These are phyloP conservation scores for Lucilia cuprina DNA, from an alignment of 1,140 invertebrate genomes.

Conservation along the genomic window DNA sequence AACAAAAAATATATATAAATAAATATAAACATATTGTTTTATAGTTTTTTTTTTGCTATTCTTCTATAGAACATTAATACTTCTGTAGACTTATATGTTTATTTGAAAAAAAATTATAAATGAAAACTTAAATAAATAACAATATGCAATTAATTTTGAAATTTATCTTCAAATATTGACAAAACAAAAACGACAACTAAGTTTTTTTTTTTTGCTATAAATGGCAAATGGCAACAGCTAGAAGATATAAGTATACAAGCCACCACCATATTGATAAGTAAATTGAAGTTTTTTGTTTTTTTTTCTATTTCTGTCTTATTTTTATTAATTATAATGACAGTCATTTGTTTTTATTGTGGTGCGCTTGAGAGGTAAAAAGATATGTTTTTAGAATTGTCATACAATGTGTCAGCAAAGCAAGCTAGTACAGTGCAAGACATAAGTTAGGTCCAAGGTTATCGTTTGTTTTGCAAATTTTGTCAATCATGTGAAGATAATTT, in stretches of 20 bases:
- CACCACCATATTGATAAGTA: not conserved
- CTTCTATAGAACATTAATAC: not conserved
- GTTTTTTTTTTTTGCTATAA: not conserved
- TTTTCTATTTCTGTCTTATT: not conserved
- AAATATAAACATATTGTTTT: not conserved
- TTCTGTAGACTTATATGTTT: too few relatives aligned
- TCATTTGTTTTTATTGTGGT: not conserved
- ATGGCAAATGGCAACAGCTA: not conserved
- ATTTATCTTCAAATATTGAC: not conserved
- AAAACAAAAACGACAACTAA: not conserved
- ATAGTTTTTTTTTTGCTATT: not conserved
- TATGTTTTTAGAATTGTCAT: too few relatives aligned
- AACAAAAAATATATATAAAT: not conserved
- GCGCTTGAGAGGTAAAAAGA: too few relatives aligned
- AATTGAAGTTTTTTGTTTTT: not conserved
- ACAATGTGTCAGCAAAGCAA: too few relatives aligned
- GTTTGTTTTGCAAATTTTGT: too few relatives aligned
- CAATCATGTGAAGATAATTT: too few relatives aligned
- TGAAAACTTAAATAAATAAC: not conserved
- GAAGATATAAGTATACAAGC: not conserved
- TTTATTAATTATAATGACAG: not conserved
- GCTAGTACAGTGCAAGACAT: too few relatives aligned
- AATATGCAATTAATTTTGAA: not conserved
- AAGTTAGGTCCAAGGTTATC: too few relatives aligned
- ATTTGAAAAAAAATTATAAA: not conserved